Evolutionary conservation across 53 echinoderm and acorn worm species (phyloP).

Genomic region (Crossaster papposus): DNA sequence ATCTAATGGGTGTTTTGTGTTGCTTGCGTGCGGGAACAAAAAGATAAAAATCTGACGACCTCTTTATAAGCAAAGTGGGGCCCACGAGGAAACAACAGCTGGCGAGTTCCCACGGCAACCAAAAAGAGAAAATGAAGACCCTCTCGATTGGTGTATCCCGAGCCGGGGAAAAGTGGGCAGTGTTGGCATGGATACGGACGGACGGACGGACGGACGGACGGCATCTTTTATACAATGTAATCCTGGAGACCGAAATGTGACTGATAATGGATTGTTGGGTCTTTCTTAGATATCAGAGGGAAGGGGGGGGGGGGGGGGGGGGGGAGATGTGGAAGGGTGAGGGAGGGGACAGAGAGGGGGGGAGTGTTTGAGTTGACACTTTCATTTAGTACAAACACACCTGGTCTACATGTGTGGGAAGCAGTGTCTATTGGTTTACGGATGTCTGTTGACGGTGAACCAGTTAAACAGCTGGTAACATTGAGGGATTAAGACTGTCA

Average conservation of each 20-base stretch:
- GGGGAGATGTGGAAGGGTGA: not conserved
- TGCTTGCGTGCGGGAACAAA: too few relatives aligned
- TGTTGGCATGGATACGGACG: not conserved
- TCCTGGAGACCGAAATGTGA: not conserved
- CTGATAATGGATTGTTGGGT: not conserved
- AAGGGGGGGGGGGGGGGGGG: not conserved
- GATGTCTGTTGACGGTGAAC: not conserved
- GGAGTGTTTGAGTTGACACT: not conserved
- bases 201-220: too few relatives aligned
- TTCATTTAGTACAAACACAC: not conserved
- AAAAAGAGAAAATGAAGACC: not conserved
- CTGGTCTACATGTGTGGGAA: not conserved
- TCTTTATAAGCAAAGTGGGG: not conserved
- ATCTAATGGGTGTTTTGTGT: not conserved
- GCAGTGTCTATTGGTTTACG: not conserved
- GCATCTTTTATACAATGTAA: not conserved
- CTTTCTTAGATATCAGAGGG: not conserved
- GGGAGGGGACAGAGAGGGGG: not conserved
- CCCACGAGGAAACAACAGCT: not conserved
- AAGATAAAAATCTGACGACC: not conserved
- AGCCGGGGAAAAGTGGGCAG: not conserved
- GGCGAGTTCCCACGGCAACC: constrained; percentile 20
- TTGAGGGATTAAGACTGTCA: not conserved
- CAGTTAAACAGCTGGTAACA: constrained; percentile 1
- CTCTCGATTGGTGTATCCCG: not conserved